Percentiles rank a stretch among this genome's conserved stretches.
These are phyloP conservation scores for Drosophila simulans DNA, from an alignment of 1,140 invertebrate genomes.

Conservation along the genomic window DNA sequence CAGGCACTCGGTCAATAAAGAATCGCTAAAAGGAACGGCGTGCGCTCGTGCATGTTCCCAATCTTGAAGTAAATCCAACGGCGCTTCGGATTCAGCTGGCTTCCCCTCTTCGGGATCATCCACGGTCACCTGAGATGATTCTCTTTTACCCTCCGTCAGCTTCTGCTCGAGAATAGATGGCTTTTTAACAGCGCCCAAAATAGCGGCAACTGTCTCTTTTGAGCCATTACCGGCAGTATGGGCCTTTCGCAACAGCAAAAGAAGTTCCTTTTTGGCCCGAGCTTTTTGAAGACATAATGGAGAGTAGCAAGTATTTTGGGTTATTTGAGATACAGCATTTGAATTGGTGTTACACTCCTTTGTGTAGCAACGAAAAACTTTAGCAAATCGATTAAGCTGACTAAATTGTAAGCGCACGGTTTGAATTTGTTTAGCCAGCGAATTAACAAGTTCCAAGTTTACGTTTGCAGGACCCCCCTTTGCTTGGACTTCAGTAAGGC, in stretches of 20 bases:
- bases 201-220: slow-evolving; percentile 83
- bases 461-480: slow-evolving; percentile 85
- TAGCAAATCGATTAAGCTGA: slow-evolving; percentile 87
- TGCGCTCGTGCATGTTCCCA: slow-evolving; percentile 72
- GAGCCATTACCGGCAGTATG: slow-evolving; percentile 84
- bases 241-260: slow-evolving; percentile 88
- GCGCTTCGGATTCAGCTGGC: slow-evolving; percentile 61
- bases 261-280: slow-evolving; percentile 88
- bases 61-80: slow-evolving; percentile 75
- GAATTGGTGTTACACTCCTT: slow-evolving; percentile 88
- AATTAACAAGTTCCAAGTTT: slow-evolving; percentile 87
- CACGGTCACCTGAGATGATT: slow-evolving; percentile 42
- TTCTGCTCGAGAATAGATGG: slow-evolving; percentile 86
- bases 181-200: slow-evolving; percentile 83
- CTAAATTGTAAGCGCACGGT: slow-evolving; percentile 88
- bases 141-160: slow-evolving; percentile 83
- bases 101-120: slow-evolving; percentile 80
- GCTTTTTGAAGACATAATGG: slow-evolving; percentile 90
- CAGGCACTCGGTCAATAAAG: slow-evolving; percentile 55
- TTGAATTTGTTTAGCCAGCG: slow-evolving; percentile 88
- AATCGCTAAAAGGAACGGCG: slow-evolving; percentile 61
- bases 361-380: slow-evolving; percentile 90
- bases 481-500: slow-evolving; percentile 83
- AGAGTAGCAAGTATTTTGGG: slow-evolving; percentile 90
- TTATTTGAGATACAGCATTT: slow-evolving; percentile 85